Evolutionary conservation across 2,113 vertebrate genomes (phyloP).

Genomic region (Tonatia bakeri): DNA sequence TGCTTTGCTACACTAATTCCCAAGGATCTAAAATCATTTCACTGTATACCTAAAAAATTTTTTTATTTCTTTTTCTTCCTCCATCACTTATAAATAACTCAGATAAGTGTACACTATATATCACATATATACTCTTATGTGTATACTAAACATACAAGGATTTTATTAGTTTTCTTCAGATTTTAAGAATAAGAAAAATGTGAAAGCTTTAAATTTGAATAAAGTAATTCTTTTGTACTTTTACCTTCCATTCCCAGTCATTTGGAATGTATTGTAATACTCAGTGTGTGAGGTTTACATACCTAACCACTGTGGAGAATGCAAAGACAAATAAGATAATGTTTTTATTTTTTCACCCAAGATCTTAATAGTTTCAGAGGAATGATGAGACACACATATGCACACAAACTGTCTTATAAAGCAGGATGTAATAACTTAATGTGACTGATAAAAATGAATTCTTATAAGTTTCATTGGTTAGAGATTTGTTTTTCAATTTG

Average conservation of each 20-base stretch:
- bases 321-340: not conserved
- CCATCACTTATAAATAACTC: not conserved
- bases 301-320: not conserved
- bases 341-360: not conserved
- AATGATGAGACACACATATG: not conserved
- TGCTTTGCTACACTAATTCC: not conserved
- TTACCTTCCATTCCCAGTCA: not conserved
- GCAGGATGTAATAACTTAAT: not conserved
- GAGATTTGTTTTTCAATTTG: not conserved
- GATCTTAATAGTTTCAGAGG: not conserved
- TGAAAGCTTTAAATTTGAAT: constrained; percentile 10
- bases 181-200: not conserved
- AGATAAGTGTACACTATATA: not conserved
- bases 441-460: not conserved
- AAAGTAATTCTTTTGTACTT: constrained; percentile 3
- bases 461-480: not conserved
- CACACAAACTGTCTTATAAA: not conserved
- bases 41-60: not conserved
- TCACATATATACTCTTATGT: not conserved
- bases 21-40: not conserved
- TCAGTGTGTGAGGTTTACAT: not conserved
- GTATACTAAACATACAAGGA: not conserved
- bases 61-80: not conserved
- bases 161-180: constrained; percentile 5
- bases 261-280: not conserved